Evolutionary conservation across 1,140 invertebrate genomes (phyloP), one percentile per base, ranked within the genome.

Genomic region (Lasaia peninsularis): DNA sequence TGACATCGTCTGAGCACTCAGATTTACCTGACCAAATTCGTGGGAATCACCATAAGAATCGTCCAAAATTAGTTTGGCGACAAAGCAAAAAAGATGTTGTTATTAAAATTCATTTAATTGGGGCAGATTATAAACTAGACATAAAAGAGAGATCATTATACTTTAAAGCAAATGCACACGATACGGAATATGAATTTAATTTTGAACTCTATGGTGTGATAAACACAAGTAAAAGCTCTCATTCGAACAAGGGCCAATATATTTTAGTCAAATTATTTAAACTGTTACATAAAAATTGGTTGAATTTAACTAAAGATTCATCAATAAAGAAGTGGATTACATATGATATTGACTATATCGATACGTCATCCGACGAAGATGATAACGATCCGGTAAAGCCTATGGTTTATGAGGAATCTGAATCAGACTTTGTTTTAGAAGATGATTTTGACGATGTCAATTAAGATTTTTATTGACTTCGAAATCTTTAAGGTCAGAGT

Each of bases 351-450:
- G 82, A 86, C 28, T 49, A 55, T 7, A 72, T 86, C 34, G 80
- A 84, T 31, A 66, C 64, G 0, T 84, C 78, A 0, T 84, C 81
- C 0, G 80, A 80, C 32, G 85, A 86, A 37, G 82, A 86, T 24
- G 56, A 60, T 5, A 44, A 10, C 2, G 18, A 44, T 10, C 37
- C 37, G 3, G 3, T 40, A 14, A 14, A 40, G 18, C 37, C 37
- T 18, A 40, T 40, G 8, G 18, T 40, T 18, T 20, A 40, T 16
- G 8, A 18, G 18, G 14, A 40, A 2, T 40, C 37, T 18, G 37
- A 40, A 16, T 40, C 37, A 1, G 37, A 40, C 2, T 8, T 14
- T 18, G 37, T 16, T 3, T 14, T 40, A 8, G 37, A 40, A 40
- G 37, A 40, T 18, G 5, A 8, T 18, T 40, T 40, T 16, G 37